Evolutionary conservation across 1,140 invertebrate species (phyloP).

Genomic region (Caenorhabditis brenneri): DNA sequence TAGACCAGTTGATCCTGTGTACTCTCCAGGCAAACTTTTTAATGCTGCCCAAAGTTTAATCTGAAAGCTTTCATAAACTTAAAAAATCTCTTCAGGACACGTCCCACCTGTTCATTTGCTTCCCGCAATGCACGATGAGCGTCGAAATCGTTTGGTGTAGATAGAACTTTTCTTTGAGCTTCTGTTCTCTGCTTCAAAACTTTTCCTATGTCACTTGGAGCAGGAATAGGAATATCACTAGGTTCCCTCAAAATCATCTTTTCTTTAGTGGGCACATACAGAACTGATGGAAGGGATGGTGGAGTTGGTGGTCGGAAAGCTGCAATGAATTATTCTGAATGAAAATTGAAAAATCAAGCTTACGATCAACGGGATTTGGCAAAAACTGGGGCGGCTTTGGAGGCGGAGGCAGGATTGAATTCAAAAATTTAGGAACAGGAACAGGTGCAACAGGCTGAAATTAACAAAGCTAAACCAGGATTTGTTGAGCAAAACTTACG

Average conservation of each 20-base stretch:
- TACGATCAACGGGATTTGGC: background rate
- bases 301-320: constrained; percentile 50
- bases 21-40: constrained; percentile 82
- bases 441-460: constrained; percentile 10
- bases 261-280: constrained; percentile 68
- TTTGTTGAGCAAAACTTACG: constrained; percentile 14
- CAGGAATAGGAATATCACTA: constrained; percentile 53
- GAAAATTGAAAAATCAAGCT: background rate
- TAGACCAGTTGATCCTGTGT: constrained; percentile 81
- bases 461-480: no score
- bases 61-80: constrained; percentile 72
- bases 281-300: constrained; percentile 62
- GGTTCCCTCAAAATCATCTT: constrained; percentile 58
- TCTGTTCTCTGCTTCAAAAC: constrained; percentile 84
- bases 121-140: constrained; percentile 79
- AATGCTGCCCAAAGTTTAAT: constrained; percentile 79
- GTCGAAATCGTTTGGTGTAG: constrained; percentile 81
- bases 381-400: constrained; percentile 12
- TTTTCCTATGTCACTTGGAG: constrained; percentile 79
- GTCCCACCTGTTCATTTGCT: constrained; percentile 79
- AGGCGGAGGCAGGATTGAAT: constrained; percentile 34
- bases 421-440: background rate
- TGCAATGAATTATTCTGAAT: constrained; percentile 1
- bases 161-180: constrained; percentile 81
- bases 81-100: background rate